Evolutionary conservation across 2,888 invertebrate species (phyloP).

Genomic region (Venustoraphidia nigricollis): DNA sequence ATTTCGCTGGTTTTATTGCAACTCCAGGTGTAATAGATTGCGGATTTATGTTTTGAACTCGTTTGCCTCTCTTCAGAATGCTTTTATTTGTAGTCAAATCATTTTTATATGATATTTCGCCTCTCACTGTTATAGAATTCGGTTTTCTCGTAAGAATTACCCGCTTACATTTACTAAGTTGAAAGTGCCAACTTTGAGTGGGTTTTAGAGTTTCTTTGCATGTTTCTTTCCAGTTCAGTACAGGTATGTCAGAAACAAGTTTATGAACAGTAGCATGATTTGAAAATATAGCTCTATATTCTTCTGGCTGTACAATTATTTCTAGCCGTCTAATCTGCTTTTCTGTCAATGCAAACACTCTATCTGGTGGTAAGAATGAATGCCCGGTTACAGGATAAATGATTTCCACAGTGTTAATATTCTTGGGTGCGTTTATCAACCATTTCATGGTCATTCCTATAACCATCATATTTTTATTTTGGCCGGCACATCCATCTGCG

Average conservation of each 20-base stretch:
- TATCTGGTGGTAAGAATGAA: slow-evolving; percentile 4
- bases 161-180: no score
- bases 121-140: no score
- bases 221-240: slow-evolving; percentile 9
- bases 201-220: no score
- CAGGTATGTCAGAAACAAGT: slow-evolving; percentile 6
- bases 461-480: slow-evolving; percentile 3
- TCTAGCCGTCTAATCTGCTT: slow-evolving; percentile 8
- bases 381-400: slow-evolving; percentile 10
- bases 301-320: slow-evolving; percentile 7
- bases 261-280: slow-evolving; percentile 7
- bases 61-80: no score
- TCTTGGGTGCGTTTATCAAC: neutral
- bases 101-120: no score
- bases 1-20: no score
- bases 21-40: no score
- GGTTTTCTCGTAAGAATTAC: no score
- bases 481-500: slow-evolving; percentile 7
- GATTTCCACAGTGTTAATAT: slow-evolving; percentile 9
- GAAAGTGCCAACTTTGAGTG: no score
- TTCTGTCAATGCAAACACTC: slow-evolving; percentile 11
- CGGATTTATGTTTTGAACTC: no score
- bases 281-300: slow-evolving; percentile 8
- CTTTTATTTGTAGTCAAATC: no score
- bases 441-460: no score